These are phyloP conservation scores for Melanargia galathea DNA, from an alignment of 2,888 invertebrate species.

Conservation along the genomic window DNA sequence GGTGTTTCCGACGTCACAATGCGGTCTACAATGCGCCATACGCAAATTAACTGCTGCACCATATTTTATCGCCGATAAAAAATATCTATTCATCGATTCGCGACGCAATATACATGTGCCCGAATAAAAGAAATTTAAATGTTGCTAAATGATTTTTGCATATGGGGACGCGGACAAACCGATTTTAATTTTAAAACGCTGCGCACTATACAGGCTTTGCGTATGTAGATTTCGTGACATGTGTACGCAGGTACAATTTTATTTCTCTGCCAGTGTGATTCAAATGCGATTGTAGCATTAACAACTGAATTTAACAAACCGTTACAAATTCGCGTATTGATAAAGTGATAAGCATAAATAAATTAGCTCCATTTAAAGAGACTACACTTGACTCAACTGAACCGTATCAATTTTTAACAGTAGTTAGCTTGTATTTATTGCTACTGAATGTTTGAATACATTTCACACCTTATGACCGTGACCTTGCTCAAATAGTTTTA, in stretches of 20 bases:
- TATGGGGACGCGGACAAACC: constrained; percentile 58
- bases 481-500: neutral
- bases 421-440: neutral
- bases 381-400: constrained; percentile 23
- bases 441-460: neutral
- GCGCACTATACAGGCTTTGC: constrained; percentile 40
- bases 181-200: constrained; percentile 20
- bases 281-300: constrained; percentile 62
- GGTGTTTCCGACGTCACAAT: constrained; percentile 60
- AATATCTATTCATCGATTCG: constrained; percentile 70
- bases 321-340: constrained; percentile 58
- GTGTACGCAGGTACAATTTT: constrained; percentile 48
- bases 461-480: neutral
- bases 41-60: constrained; percentile 76
- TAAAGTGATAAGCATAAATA: constrained; percentile 45
- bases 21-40: constrained; percentile 74
- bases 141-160: constrained; percentile 80
- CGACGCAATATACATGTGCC: constrained; percentile 69
- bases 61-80: constrained; percentile 77
- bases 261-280: constrained; percentile 45
- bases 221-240: constrained; percentile 53
- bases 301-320: constrained; percentile 69
- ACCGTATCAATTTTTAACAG: constrained; percentile 3
- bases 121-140: constrained; percentile 72
- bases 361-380: constrained; percentile 34